phyloP scores from a whole-genome alignment of 2,797 vertebrate species.

The Phyllotis vaccarum region DNA sequence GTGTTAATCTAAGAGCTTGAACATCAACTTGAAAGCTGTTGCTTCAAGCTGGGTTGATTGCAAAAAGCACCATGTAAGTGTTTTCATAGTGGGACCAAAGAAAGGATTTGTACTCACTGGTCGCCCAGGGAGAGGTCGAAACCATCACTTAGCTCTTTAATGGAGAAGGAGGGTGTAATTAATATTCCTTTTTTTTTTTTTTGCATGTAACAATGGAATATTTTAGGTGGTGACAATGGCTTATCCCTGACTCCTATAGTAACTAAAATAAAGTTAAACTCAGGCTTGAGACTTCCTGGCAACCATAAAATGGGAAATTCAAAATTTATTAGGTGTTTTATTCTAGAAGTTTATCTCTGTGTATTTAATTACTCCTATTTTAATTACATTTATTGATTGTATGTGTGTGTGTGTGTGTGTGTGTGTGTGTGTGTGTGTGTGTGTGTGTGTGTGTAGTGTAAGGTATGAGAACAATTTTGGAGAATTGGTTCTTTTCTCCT shows the following conservation, averaged over 20 bases:
- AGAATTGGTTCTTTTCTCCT: not conserved
- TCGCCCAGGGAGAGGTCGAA: conserved; percentile 86
- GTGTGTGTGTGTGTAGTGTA: not conserved
- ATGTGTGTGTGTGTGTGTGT: not conserved
- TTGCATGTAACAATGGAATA: conserved; percentile 80
- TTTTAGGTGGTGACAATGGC: conserved; percentile 84
- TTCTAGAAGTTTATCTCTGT: conserved; percentile 57
- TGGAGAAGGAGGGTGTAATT: conserved; percentile 84
- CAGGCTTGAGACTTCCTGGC: conserved; percentile 69
- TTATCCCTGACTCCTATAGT: conserved; percentile 72
- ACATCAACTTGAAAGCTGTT: conserved; percentile 73
- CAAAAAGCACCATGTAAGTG: conserved; percentile 82
- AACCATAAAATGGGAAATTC: conserved; percentile 73
- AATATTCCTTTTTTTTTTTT: conserved; percentile 53
- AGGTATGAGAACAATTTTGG: not conserved
- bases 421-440: not conserved
- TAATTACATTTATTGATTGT: not conserved
- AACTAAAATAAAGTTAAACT: conserved; percentile 82
- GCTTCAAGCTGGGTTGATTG: conserved; percentile 81
- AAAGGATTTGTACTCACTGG: conserved; percentile 76
- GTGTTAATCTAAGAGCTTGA: conserved; percentile 80
- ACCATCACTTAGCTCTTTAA: conserved; percentile 85
- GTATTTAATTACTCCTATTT: not conserved
- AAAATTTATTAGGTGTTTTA: conserved; percentile 39
- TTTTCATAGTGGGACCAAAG: conserved; percentile 73